These are phyloP conservation scores for Bufotes viridis DNA, from an alignment of 2,797 vertebrate genomes.

Conservation along the genomic window DNA sequence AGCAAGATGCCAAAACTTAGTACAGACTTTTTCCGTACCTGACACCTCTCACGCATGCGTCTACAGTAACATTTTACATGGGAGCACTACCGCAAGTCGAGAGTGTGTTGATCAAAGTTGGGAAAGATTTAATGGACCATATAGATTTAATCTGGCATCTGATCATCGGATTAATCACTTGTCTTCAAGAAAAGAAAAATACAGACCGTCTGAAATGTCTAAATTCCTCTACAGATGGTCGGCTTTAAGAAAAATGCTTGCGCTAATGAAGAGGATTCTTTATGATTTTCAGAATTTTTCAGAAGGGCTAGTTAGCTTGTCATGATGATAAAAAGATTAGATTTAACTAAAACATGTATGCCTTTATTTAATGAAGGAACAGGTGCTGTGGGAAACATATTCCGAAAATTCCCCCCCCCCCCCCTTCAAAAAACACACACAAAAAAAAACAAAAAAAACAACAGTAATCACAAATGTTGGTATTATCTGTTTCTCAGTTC, in stretches of 20 bases:
- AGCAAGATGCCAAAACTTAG: too few relatives aligned
- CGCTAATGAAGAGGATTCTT: slow-evolving; percentile 1
- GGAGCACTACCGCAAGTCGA: neutral
- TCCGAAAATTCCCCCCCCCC: neutral
- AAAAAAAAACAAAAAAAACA: too few relatives aligned
- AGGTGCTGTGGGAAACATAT: neutral
- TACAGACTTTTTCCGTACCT: neutral
- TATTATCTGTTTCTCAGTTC: too few relatives aligned
- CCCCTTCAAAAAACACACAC: neutral
- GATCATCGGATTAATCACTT: neutral
- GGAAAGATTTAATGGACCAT: slow-evolving; percentile 4
- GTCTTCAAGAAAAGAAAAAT: neutral
- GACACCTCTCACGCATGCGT: neutral
- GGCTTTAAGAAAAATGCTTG: neutral
- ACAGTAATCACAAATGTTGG: neutral
- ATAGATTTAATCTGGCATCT: neutral
- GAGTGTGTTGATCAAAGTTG: neutral
- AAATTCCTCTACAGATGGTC: neutral
- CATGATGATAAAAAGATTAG: neutral
- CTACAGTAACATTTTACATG: neutral
- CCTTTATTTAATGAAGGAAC: neutral
- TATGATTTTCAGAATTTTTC: neutral
- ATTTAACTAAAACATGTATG: neutral
- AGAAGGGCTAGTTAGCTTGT: neutral
- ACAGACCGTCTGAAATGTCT: neutral